Base-by-base conservation (phyloP, 1,140 invertebrate genomes). In the Caerostris extrusa region DNA sequence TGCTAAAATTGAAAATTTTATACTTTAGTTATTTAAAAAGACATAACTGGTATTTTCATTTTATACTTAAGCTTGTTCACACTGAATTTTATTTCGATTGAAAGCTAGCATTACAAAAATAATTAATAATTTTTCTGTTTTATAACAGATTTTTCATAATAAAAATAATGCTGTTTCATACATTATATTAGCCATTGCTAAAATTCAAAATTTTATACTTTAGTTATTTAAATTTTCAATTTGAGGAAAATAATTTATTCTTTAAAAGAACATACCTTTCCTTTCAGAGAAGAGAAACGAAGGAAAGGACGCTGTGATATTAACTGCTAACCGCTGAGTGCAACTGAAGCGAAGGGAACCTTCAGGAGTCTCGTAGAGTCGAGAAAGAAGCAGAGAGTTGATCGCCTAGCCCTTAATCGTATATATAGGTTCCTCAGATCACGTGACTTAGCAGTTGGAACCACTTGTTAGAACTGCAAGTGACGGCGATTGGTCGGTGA, bases 401-500 rank as follows among this genome's bases (percentile, higher is more conserved):
- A 77, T 77, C 71, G 50, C 71, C 34, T 12, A 77, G 53, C 34
- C 34, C 71, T 77, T 77, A 77, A 77, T 10, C 71, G 19, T 12
- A 50, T 77, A 77, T 77, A 77, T 77, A 77, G 34, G 71, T 50
- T 77, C 71, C 71, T 53, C 34, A 12, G 7, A 50, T 77, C 71
- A 77, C 71, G 71, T 77, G 71, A 77, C 34, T 53, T 77, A 34
- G 71, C 71, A 77, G 71, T 77, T 77, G 71, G 71, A 77, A 77
- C 71, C 71, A 77, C 71, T 77, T 77, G 71, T 77, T 77, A 77
- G 71, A 77, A 77, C 34, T 14, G 34, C 71, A 34, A 12, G 12
- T 3, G 71, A 77, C 2, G 34, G 61, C 71, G 34, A 77, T 77
- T 77, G 71, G 71, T 12, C 71, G 14, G 34, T 50, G 50, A 77